These are phyloP conservation scores for Parasteatoda lunata DNA, from an alignment of 2,888 invertebrate species.

Conservation along the genomic window DNA sequence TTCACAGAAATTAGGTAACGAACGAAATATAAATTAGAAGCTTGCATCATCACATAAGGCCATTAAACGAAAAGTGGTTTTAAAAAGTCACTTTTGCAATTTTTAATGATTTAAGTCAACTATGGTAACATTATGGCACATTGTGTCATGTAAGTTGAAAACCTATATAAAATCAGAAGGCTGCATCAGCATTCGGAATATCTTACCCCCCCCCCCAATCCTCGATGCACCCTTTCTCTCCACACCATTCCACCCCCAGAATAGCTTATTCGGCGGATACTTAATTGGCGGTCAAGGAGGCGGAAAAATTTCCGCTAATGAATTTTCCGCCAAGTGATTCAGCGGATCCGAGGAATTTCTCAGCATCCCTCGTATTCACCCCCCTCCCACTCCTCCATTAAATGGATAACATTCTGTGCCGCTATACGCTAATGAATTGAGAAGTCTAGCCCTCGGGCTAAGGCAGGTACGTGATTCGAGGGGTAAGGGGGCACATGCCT, in stretches of 20 bases:
- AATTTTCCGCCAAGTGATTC: conserved; percentile 64
- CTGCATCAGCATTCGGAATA: conserved; percentile 15
- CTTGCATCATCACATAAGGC: no score
- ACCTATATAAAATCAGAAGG: neutral
- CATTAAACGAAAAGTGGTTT: no score
- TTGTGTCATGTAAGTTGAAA: conserved; percentile 11
- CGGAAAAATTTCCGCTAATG: conserved; percentile 68
- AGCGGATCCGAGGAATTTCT: conserved; percentile 54
- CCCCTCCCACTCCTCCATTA: conserved; percentile 36
- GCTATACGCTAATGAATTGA: conserved; percentile 66
- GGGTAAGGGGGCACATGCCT: conserved; percentile 32
- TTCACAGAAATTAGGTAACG: no score
- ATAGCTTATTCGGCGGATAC: conserved; percentile 50
- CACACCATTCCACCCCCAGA: neutral
- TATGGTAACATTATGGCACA: conserved; percentile 46
- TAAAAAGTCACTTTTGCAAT: no score
- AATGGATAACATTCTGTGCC: conserved; percentile 66
- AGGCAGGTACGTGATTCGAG: conserved; percentile 48
- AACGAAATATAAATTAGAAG: no score
- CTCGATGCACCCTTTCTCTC: neutral
- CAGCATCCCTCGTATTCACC: neutral
- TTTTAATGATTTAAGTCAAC: no score
- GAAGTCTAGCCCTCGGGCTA: conserved; percentile 53
- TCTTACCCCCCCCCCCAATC: neutral
- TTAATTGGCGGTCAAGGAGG: conserved; percentile 68